Evolutionary conservation across 2,888 invertebrate genomes (phyloP).

Genomic region (Philopedon plagiatum): DNA sequence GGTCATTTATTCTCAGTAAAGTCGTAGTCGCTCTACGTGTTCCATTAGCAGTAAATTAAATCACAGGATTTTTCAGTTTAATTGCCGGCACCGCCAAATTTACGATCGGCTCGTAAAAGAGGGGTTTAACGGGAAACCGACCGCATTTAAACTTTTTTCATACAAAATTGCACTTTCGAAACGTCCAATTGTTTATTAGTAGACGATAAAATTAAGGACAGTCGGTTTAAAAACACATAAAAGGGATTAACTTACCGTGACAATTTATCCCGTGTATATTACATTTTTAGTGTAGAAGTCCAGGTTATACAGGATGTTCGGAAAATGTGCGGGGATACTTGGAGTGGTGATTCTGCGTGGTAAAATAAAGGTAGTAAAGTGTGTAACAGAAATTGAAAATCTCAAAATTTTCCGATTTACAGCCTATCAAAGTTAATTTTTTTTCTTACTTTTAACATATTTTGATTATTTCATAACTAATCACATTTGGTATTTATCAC

Average conservation of each 20-base stretch:
- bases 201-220: slow-evolving; percentile 6
- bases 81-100: slow-evolving; percentile 17
- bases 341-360: no score
- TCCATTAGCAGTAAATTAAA: slow-evolving; percentile 22
- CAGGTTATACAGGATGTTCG: no score
- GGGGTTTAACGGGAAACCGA: slow-evolving; percentile 2
- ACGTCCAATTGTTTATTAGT: not conserved
- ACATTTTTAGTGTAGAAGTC: no score
- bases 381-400: no score
- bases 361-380: no score
- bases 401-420: no score
- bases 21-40: slow-evolving; percentile 16
- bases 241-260: not conserved
- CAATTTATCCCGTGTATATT: no score
- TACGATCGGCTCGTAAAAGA: slow-evolving; percentile 9
- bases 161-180: not conserved
- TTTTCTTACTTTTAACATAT: no score
- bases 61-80: slow-evolving; percentile 16
- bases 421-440: no score
- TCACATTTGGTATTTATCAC: no score
- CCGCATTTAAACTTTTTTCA: slow-evolving; percentile 16
- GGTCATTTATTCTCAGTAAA: not conserved
- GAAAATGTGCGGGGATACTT: no score
- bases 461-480: no score
- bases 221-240: not conserved